Base-by-base conservation (phyloP, 2,888 invertebrate species). In the Acanthosepion lycidas region DNA sequence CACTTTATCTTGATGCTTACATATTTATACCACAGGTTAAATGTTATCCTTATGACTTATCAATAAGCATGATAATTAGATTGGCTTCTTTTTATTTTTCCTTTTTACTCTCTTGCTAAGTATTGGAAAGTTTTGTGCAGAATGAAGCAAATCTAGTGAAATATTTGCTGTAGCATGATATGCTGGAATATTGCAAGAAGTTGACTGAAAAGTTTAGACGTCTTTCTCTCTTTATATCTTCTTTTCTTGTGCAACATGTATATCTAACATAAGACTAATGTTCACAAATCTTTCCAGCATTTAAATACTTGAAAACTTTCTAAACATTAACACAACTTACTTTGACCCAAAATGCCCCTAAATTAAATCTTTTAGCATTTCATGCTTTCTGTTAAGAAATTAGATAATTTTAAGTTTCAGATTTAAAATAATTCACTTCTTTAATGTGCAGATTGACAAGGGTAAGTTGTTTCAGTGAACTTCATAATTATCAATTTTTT, bases 31-130 rank as follows among this genome's bases (percentile, higher is more conserved):
- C 78, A 78, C 33, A 18, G 78, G 78, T 78, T 78, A n/a, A n/a
- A n/a, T 33, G 78, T 78, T 78, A n/a, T 78, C 12, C n/a, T n/a
- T 78, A n/a, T n/a, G 9, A 78, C 18, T 9, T n/a, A 18, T 78
- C n/a, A 78, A 78, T 78, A 78, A 78, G 78, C 78, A 78, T 78
- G 78, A 78, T 78, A 78, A 78, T 78, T 78, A 78, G 78, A 78
- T 78, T 78, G 78, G 78, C 78, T 78, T 78, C 1, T 78, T 33
- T 33, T 15, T 33, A n/a, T 33, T 33, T 12, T 15, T 12, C n/a
- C n/a, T n/a, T 78, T 23, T 78, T n/a, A 33, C 78, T 78, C 78
- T 78, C 78, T 59, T 59, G 23, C 23, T 78, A 78, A 78, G 33
- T 78, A 78, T 78, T 78, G 59, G 59, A 23, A 59, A 59, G 6